Evolutionary conservation across 2,888 invertebrate genomes (phyloP), one percentile per base, ranked within the genome.

Genomic region (Chironomus tentans): DNA sequence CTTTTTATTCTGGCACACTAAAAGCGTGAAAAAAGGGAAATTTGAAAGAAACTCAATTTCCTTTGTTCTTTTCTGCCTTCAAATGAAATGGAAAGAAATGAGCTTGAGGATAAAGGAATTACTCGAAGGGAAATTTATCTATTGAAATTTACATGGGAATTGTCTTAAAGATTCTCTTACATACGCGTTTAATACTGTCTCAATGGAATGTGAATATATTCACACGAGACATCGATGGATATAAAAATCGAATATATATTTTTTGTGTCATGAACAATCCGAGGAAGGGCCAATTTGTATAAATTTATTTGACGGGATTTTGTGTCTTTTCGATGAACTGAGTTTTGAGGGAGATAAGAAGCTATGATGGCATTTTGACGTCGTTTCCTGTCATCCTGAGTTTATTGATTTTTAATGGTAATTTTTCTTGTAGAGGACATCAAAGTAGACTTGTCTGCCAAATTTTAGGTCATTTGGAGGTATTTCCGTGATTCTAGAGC

Each of bases 281-380:
- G 18, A 18, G 56, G 15, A 56, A 18, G 56, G 38, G 62, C 56
- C 72, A 72, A 72, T 72, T 72, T 72, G 62, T 15, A 10, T 72
- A 38, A 22, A 28, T 72, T 72, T 72, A 62, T 62, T 72, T 61
- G 62, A 18, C 56, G 71, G 71, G 71, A 71, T 56, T 71, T 72
- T 38, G 38, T 38, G 38, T 38, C 38, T 38, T 68, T 56, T 48
- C 24, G 3, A 50, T 70, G 70, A 10, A 38, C 38, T 38, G 38
- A 10, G 2, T 38, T 28, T 38, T 38, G 2, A 1, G 5, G 28
- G 28, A 28, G 5, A 4, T 28, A 4, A 4, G 5, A 5, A 28
- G 5, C 5, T 28, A 5, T 28, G 5, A 28, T 38, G 38, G 2
- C 38, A 38, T 38, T 10, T 38, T 38, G 38, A 10, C 10, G 10